Evolutionary conservation across 2,797 vertebrate species (phyloP).

Genomic region (Erethizon dorsatum): DNA sequence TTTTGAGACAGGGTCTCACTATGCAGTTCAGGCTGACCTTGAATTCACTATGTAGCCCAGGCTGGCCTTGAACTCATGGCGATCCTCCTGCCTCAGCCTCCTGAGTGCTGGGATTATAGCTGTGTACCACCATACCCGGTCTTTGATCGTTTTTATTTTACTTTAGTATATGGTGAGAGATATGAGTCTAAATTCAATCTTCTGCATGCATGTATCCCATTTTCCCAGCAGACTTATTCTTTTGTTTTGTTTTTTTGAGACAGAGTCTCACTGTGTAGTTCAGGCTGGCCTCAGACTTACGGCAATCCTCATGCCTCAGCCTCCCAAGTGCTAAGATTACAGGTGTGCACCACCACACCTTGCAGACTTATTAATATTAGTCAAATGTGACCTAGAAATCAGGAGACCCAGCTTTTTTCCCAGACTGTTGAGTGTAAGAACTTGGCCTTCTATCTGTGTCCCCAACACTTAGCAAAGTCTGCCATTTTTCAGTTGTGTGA

Average conservation of each 20-base stretch:
- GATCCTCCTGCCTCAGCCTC: too few relatives aligned
- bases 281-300: background rate
- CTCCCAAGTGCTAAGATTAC: background rate
- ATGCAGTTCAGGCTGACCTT: too few relatives aligned
- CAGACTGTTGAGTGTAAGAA: background rate
- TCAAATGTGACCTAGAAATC: background rate
- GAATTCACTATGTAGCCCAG: too few relatives aligned
- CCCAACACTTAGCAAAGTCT: background rate
- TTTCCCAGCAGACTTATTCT: too few relatives aligned
- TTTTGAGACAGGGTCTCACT: too few relatives aligned
- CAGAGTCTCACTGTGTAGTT: background rate
- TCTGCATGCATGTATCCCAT: too few relatives aligned
- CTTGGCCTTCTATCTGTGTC: background rate
- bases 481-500: constrained; percentile 9
- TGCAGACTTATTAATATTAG: background rate
- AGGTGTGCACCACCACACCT: background rate
- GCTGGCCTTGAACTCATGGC: too few relatives aligned
- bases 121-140: too few relatives aligned
- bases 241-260: background rate
- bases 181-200: too few relatives aligned
- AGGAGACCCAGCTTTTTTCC: background rate
- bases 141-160: too few relatives aligned
- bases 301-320: background rate
- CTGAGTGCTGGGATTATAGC: too few relatives aligned
- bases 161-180: too few relatives aligned